phyloP scores from a whole-genome alignment of 2,797 vertebrate genomes.

The Tapera naevia region DNA sequence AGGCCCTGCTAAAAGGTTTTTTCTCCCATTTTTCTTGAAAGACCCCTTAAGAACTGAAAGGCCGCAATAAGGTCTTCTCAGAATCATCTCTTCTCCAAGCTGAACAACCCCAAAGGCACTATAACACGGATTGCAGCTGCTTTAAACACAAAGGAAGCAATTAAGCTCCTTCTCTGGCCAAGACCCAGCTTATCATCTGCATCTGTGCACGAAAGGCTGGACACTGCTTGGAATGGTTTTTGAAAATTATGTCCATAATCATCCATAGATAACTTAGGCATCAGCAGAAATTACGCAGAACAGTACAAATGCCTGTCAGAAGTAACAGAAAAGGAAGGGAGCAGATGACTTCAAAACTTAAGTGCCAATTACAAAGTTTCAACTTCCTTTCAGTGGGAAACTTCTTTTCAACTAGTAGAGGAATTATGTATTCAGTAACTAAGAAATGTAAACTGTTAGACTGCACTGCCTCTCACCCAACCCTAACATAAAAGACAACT shows the following conservation, averaged over 20 bases:
- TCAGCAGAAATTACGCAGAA: neutral
- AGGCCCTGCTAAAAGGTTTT: too few species aligned
- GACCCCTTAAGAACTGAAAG: too few species aligned
- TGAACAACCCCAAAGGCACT: neutral
- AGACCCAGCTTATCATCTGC: neutral
- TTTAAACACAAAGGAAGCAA: conserved; percentile 20
- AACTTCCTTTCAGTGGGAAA: neutral
- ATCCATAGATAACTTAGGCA: neutral
- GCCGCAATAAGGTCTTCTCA: too few species aligned
- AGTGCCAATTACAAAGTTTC: neutral
- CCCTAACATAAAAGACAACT: neutral
- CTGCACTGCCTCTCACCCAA: neutral
- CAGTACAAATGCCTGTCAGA: neutral
- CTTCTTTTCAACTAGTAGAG: neutral
- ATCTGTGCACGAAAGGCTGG: neutral
- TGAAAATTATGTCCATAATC: neutral
- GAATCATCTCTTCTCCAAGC: too few species aligned
- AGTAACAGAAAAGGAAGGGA: neutral
- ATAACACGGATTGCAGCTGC: neutral
- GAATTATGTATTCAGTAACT: neutral
- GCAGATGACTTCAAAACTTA: neutral
- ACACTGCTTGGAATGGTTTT: neutral
- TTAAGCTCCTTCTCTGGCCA: neutral
- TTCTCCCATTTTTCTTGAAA: too few species aligned
- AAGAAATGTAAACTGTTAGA: neutral